Conservation (phyloP, 1,140 invertebrate genomes). For the Penaeus japonicus region DNA sequence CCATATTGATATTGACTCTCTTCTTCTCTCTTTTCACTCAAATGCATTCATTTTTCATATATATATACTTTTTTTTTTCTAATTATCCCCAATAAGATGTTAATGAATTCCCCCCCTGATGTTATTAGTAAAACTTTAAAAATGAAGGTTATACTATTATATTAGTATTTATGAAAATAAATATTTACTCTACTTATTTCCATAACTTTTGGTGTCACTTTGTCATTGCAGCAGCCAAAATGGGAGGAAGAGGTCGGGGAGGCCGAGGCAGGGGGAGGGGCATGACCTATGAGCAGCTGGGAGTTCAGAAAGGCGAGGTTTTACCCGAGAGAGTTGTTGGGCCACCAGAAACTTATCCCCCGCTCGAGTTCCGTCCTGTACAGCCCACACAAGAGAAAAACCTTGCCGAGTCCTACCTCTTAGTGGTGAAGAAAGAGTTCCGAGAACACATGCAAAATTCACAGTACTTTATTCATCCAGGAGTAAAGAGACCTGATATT, state of each 20-base stretch:
- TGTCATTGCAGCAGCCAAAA: constrained; percentile 63
- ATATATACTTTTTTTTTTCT: too few species aligned
- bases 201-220: not conserved
- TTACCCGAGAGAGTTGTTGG: constrained; percentile 70
- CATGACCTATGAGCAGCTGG: constrained; percentile 70
- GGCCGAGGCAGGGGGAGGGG: constrained; percentile 66
- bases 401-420: constrained; percentile 65
- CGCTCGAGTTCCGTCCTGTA: constrained; percentile 71
- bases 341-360: constrained; percentile 75
- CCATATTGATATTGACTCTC: too few species aligned
- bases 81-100: too few species aligned
- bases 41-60: too few species aligned
- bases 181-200: too few species aligned
- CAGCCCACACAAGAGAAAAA: constrained; percentile 64
- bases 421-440: constrained; percentile 72
- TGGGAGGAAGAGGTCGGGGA: constrained; percentile 63
- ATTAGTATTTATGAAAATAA: too few species aligned
- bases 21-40: too few species aligned
- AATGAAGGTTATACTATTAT: too few species aligned
- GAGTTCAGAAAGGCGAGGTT: constrained; percentile 71
- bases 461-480: constrained; percentile 65
- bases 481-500: constrained; percentile 69
- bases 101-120: too few species aligned
- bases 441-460: constrained; percentile 70
- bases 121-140: too few species aligned